Conservation (phyloP, 2,797 vertebrate genomes). For the Falco rusticolus region DNA sequence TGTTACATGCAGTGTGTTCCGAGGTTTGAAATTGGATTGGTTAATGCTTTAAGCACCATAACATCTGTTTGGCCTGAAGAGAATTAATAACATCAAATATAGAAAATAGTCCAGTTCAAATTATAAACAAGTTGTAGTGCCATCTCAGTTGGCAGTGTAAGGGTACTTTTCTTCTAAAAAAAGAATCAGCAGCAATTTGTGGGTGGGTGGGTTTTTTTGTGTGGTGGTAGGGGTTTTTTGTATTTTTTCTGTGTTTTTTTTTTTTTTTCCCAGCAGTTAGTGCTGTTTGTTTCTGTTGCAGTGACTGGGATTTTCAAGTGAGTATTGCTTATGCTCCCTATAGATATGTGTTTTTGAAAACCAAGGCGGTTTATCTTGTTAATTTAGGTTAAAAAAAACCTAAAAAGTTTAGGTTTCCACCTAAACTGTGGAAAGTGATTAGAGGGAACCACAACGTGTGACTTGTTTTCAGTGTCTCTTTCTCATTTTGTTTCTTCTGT, state of each 20-base stretch:
- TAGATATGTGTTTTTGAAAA: background rate
- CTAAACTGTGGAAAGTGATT: background rate
- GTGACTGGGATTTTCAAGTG: background rate
- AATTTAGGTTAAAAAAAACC: background rate
- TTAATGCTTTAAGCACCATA: background rate
- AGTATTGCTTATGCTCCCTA: background rate
- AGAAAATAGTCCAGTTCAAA: background rate
- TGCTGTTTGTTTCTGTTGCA: background rate
- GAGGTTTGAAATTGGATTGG: background rate
- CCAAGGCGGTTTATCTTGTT: background rate
- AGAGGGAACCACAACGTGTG: background rate
- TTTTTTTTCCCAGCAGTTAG: background rate
- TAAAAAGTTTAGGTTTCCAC: no score
- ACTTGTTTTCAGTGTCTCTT: background rate
- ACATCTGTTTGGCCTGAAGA: background rate
- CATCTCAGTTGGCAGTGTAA: background rate
- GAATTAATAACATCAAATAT: background rate
- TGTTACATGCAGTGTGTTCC: background rate
- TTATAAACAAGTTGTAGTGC: background rate
- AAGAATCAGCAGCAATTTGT: background rate
- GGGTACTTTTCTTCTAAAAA: background rate
- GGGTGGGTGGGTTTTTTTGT: fast-evolving
- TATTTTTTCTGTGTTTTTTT: background rate
- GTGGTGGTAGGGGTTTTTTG: background rate
- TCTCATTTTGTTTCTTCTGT: background rate